Base-by-base conservation (phyloP, 1,140 invertebrate genomes). In the Pteromalus puparum region DNA sequence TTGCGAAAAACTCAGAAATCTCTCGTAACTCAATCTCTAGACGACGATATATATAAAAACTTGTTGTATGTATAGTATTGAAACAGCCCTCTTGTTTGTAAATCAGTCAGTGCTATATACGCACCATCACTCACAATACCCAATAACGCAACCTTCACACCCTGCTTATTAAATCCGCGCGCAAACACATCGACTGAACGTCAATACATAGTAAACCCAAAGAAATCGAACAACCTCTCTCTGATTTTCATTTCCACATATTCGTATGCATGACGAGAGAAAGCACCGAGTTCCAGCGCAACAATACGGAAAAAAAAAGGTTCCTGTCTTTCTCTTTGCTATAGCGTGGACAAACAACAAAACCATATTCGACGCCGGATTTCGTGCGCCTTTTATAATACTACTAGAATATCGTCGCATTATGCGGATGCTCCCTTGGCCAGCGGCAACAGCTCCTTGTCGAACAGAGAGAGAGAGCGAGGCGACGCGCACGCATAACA, bases 291-390 rank as follows among this genome's bases (percentile, higher is more conserved):
- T 15, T 13, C 12, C 13, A 46, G 46, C 18, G 53, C 21, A n/a
- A 61, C 53, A 61, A 42, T n/a, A n/a, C 38, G 10, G 38, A 61
- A n/a, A 61, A 18, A 61, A 18, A 61, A 61, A 61, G 53, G 5
- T 21, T 61, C 18, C 30, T 34, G 30, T 61, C 53, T 61, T 18
- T 61, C 18, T 61, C 18, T 7, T 34, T 26, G 28, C 46, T 5
- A 48, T 48, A 18, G 12, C 26, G 26, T 9, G 30, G 30, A 79
- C 48, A 79, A 79, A 79, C 65, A 42, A 10, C 21, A 28, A 68
- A 68, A 72, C 24, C 21, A 73, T 53, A 81, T 74, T 38, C 46
- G 81, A 26, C 88, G 88, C 89, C 88, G 90, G 90, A 91, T 91
- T 91, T 91, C 89, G 88, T 89, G 26, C 89, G 89, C 88, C 46